A percentile compares a stretch with the other conserved stretches of the same genome.
Evolutionary conservation across 2,797 vertebrate species (phyloP).

Genomic region (Rallus crepitans): DNA sequence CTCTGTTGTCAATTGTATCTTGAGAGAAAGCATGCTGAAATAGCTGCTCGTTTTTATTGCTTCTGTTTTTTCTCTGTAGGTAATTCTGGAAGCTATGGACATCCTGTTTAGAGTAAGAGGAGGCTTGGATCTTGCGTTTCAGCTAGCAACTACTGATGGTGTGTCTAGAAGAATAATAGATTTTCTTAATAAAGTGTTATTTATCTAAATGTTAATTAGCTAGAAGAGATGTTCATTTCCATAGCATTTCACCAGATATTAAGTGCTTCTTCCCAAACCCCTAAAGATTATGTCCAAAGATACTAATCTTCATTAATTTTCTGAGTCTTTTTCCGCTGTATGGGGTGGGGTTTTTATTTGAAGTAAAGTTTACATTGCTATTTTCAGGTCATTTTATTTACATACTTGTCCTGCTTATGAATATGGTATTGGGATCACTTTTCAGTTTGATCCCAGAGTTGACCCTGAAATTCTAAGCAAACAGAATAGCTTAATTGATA

Average conservation of each 20-base stretch:
- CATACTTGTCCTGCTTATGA: not conserved
- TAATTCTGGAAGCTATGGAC: constrained; percentile 73
- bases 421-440: not conserved
- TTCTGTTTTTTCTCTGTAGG: constrained; percentile 42
- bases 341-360: not conserved
- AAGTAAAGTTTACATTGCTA: not conserved
- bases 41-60: not conserved
- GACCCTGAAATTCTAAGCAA: not conserved
- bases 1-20: not conserved
- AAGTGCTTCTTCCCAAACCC: not conserved
- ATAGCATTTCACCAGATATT: not conserved
- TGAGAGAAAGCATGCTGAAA: not conserved
- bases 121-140: constrained; percentile 89
- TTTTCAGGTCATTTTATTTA: not conserved
- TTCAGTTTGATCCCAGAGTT: not conserved
- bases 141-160: constrained; percentile 87
- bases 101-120: constrained; percentile 88
- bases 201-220: not conserved
- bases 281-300: not conserved
- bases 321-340: not conserved
- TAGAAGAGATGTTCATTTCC: not conserved
- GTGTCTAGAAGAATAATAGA: constrained; percentile 28
- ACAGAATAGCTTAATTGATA: not conserved
- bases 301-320: not conserved
- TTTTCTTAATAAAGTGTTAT: not conserved